phyloP scores from a whole-genome alignment of 2,797 vertebrate genomes.

The Coregonus suidteri region DNA sequence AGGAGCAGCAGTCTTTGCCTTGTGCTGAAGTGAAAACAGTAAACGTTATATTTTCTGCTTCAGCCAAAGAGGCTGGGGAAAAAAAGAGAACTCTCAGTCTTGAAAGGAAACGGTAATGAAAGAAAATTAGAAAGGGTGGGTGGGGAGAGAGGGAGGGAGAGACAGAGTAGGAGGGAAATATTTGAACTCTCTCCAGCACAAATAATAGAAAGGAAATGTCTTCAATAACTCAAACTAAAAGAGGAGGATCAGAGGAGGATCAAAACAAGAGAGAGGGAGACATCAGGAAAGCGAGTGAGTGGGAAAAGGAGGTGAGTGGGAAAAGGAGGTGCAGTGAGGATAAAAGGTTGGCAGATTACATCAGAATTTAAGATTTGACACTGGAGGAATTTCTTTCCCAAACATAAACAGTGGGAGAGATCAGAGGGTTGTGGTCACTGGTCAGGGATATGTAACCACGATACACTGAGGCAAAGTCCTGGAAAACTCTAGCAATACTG shows the following conservation, averaged over 20 bases:
- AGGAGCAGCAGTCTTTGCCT: constrained; percentile 27
- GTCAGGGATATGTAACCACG: constrained; percentile 30
- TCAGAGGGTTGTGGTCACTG: constrained; percentile 47
- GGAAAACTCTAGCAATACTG: neutral
- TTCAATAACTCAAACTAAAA: neutral
- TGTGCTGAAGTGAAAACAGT: constrained; percentile 21
- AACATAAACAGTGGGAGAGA: constrained; percentile 45
- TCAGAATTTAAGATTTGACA: constrained; percentile 36
- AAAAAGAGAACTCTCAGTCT: constrained; percentile 55
- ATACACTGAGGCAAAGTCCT: neutral
- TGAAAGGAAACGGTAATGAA: constrained; percentile 67
- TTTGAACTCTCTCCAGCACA: neutral
- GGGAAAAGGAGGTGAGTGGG: constrained; percentile 24
- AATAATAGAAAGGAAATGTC: neutral
- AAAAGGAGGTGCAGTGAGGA: neutral
- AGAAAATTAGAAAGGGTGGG: constrained; percentile 69
- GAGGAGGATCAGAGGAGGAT: neutral
- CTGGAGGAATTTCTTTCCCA: constrained; percentile 43
- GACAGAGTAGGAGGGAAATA: neutral
- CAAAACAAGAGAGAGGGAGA: constrained; percentile 8
- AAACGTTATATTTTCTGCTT: constrained; percentile 35
- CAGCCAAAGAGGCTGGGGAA: constrained; percentile 55
- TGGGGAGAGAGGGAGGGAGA: constrained; percentile 38
- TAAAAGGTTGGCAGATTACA: constrained; percentile 44
- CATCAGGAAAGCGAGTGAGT: constrained; percentile 9